Conservation (phyloP, 2,797 vertebrate genomes). For the Trachurus trachurus region DNA sequence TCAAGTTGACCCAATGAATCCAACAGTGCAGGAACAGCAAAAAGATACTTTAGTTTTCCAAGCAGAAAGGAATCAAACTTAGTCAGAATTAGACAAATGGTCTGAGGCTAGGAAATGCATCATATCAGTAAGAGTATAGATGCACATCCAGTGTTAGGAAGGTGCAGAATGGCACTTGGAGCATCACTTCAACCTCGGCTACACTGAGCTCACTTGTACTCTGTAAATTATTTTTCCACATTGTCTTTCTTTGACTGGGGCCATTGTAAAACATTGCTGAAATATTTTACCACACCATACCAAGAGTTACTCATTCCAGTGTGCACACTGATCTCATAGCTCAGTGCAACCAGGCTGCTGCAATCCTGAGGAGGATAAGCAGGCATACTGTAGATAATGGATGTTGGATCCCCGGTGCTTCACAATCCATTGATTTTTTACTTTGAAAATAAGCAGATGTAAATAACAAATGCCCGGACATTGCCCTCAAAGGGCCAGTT, state of each 20-base stretch:
- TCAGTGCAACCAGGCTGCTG: not conserved
- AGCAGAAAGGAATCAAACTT: not conserved
- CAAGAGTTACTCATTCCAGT: not conserved
- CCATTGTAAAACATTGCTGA: not conserved
- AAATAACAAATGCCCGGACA: slow-evolving; percentile 13
- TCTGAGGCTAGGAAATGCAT: not conserved
- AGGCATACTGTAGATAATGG: slow-evolving; percentile 4
- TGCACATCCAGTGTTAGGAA: too few species aligned
- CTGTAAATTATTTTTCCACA: too few species aligned
- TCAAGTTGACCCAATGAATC: not conserved
- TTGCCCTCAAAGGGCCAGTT: slow-evolving; percentile 34
- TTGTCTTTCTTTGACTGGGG: not conserved
- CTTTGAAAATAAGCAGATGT: slow-evolving; percentile 41
- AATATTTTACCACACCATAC: not conserved
- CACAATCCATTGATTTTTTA: slow-evolving; percentile 26
- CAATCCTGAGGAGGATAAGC: not conserved
- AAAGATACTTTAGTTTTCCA: not conserved
- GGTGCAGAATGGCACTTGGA: not conserved
- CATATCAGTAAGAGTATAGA: too few species aligned
- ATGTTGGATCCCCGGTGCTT: slow-evolving; percentile 10
- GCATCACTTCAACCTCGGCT: not conserved
- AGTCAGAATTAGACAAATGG: too few species aligned
- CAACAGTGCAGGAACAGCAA: not conserved
- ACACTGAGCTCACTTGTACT: not conserved
- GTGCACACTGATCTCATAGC: not conserved